Evolutionary conservation across 2,113 vertebrate genomes (phyloP), one percentile per base, ranked within the genome.

Genomic region (Caretta caretta): DNA sequence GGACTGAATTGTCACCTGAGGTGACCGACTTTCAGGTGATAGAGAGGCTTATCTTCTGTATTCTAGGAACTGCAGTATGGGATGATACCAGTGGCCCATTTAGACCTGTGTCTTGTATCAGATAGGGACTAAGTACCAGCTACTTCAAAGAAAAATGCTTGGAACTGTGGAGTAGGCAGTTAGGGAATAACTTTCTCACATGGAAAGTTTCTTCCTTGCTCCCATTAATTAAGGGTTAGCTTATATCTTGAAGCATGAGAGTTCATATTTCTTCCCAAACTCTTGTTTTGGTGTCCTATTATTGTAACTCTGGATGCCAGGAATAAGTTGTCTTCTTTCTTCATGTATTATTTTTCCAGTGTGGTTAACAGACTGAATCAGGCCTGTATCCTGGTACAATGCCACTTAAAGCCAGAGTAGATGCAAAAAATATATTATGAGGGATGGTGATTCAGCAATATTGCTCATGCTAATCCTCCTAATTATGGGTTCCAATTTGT

Each of bases 381-480:
- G 4, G 82, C 31, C 54, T 90, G 48, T 29, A 42, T 13, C 56
- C 27, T 83, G 51, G 31, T 89, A n/a, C 38, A 46, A 93, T 92
- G 51, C 38, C 48, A 2, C 49, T 65, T 46, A 78, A 83, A 89
- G n/a, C 0, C 2, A 84, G 50, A 83, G 29, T 69, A 90, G 38
- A 27, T 84, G n/a, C 69, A 90, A 84, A 92, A 90, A 96, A 76
- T 25, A 14, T 38, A 35, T 83, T 72, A 82, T 85, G 79, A 93
- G 56, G 1, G 1, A 22, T 86, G 10, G n/a, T 19, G 51, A 92
- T 53, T 83, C 50, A 69, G 0, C 87, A 84, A 5, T 85, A 31
- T 31, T 89, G n/a, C 83, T 91, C 87, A 88, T 93, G 17, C 50
- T 90, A 12, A 83, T 89, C 90, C 83, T 35, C 51, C 79, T 93